These are phyloP conservation scores for Hyperoplus immaculatus DNA, from an alignment of 2,797 vertebrate genomes.

Conservation along the genomic window DNA sequence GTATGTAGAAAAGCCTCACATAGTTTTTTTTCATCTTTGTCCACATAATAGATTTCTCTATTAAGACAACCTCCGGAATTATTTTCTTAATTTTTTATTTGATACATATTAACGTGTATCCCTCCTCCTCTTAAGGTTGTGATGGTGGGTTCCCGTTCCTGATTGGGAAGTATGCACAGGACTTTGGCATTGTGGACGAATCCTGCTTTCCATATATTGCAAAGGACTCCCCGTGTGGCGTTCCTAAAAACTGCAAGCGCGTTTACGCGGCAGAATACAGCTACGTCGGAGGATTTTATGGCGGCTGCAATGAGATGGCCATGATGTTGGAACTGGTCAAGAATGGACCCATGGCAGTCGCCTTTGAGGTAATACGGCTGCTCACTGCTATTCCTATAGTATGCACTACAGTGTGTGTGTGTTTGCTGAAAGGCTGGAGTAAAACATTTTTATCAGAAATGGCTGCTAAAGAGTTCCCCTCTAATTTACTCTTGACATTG, in stretches of 20 bases:
- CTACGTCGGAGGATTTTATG: slow-evolving; percentile 97
- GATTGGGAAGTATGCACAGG: slow-evolving; percentile 93
- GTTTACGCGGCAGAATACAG: slow-evolving; percentile 90
- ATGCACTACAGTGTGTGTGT: background rate
- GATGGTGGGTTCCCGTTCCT: slow-evolving; percentile 97
- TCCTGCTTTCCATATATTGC: slow-evolving; percentile 91
- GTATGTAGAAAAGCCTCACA: background rate
- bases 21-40: background rate
- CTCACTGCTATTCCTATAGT: background rate
- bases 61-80: background rate
- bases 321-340: slow-evolving; percentile 95
- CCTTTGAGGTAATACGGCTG: slow-evolving; percentile 86
- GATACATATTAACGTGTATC: background rate
- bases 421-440: background rate
- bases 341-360: slow-evolving; percentile 90
- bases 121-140: slow-evolving; percentile 85
- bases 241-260: slow-evolving; percentile 81
- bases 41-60: background rate
- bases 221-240: slow-evolving; percentile 83
- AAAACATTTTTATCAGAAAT: no score
- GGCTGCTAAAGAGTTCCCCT: background rate
- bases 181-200: slow-evolving; percentile 95
- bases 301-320: slow-evolving; percentile 92
- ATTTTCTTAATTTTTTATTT: background rate
- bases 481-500: background rate